Evolutionary conservation across 2,797 vertebrate species (phyloP), one percentile per base, ranked within the genome.

Genomic region (Fistularia commersonii): DNA sequence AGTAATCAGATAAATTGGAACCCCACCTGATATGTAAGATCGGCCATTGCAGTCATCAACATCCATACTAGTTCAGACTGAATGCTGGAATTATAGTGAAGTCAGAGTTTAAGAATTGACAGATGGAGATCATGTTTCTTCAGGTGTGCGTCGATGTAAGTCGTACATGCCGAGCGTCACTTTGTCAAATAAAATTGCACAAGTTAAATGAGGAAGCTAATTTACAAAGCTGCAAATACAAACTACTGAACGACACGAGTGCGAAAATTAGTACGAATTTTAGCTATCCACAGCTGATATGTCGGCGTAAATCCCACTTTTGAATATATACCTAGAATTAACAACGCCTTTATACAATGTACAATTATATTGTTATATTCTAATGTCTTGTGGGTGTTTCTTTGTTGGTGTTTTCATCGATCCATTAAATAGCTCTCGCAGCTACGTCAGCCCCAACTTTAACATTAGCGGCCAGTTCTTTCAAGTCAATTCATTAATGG

Each of bases 1-100:
- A 15, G 7, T 11, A 41, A 57, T 14, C 5, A 36, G 47, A 79
- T 48, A 58, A 60, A 67, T 6, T 7, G 32, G 10, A 53, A 40
- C 15, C 54, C 36, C 66, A 98, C 96, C 95, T 87, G 95, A 93
- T 79, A 94, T 88, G 84, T 90, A 95, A 66, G 93, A 90, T 59
- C 87, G 93, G 74, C 93, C 95, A 91, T 95, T 97, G 87, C 93
- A 95, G 88, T 97, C 95, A 74, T 98, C 95, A 85, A 90, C 88
- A 86, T 97, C 95, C 96, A 98, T 98, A 79, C 86, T 95, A 86
- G 81, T 82, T 86, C 78, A 79, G 66, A 67, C 77, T 81, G 79
- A 90, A 90, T 89, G 79, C 69, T 82, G 71, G 87, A 86, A 83
- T 61, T 41, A 73, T 52, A 85, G 45, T 56, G 38, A 45, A 38